Conservation (phyloP, 1,140 invertebrate genomes). For the Zaprionus vittiger region DNA sequence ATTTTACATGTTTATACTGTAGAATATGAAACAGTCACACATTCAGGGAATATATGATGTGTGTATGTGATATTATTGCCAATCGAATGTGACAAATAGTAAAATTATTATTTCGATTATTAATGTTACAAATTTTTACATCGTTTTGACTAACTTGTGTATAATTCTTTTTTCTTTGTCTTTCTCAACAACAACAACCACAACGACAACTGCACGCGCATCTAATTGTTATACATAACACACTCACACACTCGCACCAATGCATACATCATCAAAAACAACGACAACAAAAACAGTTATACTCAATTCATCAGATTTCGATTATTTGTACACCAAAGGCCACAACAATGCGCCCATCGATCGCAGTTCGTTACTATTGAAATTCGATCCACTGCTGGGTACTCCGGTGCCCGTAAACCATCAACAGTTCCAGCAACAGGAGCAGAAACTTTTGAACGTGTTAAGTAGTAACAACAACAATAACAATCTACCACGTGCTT, state of each 20-base stretch:
- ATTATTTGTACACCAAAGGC: constrained; percentile 83
- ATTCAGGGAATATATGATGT: constrained; percentile 1
- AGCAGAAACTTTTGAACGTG: constrained; percentile 17
- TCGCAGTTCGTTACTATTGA: constrained; percentile 79
- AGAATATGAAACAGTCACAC: constrained; percentile 1
- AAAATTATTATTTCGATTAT: not conserved
- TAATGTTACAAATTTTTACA: not conserved
- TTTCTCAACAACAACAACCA: constrained; percentile 35
- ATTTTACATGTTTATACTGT: not conserved
- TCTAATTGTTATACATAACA: constrained; percentile 36
- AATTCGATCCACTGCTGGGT: constrained; percentile 81
- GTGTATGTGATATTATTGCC: constrained; percentile 3
- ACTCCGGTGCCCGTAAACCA: constrained; percentile 73
- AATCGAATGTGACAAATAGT: not conserved
- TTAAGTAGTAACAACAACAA: constrained; percentile 4
- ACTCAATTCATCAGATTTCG: constrained; percentile 82
- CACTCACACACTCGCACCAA: constrained; percentile 17
- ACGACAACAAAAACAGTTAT: constrained; percentile 59
- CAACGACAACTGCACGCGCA: constrained; percentile 58
- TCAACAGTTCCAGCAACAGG: constrained; percentile 51
- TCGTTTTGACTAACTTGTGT: constrained; percentile 52
- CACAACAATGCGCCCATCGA: constrained; percentile 70
- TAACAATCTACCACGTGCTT: constrained; percentile 42
- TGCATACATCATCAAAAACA: not conserved
- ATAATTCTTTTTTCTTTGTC: constrained; percentile 43